phyloP scores from a whole-genome alignment of 2,113 vertebrate species.

The Chloropsis cyanopogon region DNA sequence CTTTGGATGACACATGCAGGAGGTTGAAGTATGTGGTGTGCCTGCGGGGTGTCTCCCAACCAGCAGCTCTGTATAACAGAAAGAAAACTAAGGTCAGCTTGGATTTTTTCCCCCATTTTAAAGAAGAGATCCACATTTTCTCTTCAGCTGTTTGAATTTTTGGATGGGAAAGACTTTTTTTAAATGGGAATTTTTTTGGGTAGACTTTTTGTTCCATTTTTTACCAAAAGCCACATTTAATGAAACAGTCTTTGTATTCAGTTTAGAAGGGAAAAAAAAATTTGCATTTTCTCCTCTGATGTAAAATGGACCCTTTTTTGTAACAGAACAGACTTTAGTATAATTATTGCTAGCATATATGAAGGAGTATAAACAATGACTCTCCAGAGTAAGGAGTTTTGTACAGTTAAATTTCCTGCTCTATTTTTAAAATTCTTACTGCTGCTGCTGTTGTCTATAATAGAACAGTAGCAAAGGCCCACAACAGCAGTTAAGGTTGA shows the following conservation, averaged over 20 bases:
- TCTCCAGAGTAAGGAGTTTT: not conserved
- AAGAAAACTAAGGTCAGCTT: not conserved
- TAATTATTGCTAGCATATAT: conserved; percentile 35
- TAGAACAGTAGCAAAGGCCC: conserved; percentile 5
- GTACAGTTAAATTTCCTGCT: conserved; percentile 17
- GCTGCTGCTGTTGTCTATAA: not conserved
- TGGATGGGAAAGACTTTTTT: not conserved
- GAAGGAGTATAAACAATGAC: conserved; percentile 22
- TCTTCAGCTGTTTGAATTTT: not conserved
- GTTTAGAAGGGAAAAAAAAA: not conserved
- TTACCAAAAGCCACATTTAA: conserved; percentile 34
- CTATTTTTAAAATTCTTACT: conserved; percentile 36
- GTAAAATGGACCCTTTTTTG: not conserved
- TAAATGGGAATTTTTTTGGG: conserved; percentile 15
- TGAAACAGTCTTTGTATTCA: conserved; percentile 32
- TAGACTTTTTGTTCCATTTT: conserved; percentile 25
- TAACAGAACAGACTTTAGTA: conserved; percentile 1
- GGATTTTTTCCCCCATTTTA: not conserved
- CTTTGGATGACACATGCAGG: not conserved
- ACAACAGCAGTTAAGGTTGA: not conserved
- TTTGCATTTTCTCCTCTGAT: not conserved
- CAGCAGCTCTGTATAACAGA: not conserved
- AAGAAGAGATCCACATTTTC: not conserved
- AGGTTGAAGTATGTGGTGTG: not conserved
- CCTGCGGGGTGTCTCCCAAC: not conserved